Evolutionary conservation across 1,140 invertebrate species (phyloP).

Genomic region (Drosophila sproati): DNA sequence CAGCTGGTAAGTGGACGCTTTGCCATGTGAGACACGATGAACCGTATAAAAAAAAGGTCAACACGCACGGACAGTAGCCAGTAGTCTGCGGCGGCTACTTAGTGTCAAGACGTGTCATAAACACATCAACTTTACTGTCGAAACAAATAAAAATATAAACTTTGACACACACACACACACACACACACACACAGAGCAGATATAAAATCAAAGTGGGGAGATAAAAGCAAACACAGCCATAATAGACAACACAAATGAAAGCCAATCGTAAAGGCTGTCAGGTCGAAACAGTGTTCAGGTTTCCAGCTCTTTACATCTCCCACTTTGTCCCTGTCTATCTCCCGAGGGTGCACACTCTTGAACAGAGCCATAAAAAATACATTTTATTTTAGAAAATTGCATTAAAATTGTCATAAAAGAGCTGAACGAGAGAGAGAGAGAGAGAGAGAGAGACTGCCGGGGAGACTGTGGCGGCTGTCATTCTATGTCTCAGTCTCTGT

Average conservation of each 20-base stretch:
- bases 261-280: conserved; percentile 42
- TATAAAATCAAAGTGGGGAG: conserved; percentile 68
- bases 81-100: conserved; percentile 67
- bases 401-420: conserved; percentile 77
- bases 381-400: conserved; percentile 81
- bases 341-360: conserved; percentile 45
- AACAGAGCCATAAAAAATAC: conserved; percentile 68
- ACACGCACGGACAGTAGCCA: conserved; percentile 65
- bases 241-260: conserved; percentile 53
- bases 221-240: conserved; percentile 54
- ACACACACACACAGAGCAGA: conserved; percentile 24
- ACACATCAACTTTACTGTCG: conserved; percentile 82
- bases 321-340: conserved; percentile 14
- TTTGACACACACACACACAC: conserved; percentile 64
- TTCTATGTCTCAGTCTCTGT: conserved; percentile 4
- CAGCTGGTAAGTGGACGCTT: conserved; percentile 63
- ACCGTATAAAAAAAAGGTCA: conserved; percentile 77
- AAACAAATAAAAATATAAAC: conserved; percentile 83
- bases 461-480: conserved; percentile 19
- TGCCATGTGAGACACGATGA: conserved; percentile 37
- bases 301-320: conserved; percentile 27
- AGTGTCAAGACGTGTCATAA: conserved; percentile 81
- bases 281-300: conserved; percentile 35
- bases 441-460: neutral
- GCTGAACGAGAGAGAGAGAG: conserved; percentile 14